Evolutionary conservation across 2,888 invertebrate species (phyloP), one percentile per base, ranked within the genome.

Genomic region (Hirtodrosophila confusa): DNA sequence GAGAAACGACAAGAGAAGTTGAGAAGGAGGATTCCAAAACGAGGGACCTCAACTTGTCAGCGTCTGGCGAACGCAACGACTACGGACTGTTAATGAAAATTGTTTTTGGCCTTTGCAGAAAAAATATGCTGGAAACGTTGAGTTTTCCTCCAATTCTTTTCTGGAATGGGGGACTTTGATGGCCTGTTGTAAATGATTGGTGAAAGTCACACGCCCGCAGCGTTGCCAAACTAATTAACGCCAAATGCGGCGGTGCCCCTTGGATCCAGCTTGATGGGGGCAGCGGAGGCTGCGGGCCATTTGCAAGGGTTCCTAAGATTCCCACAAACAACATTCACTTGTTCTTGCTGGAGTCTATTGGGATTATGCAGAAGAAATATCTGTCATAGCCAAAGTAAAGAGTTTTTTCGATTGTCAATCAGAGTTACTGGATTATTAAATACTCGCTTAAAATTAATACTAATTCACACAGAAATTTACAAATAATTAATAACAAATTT

Each of bases 201-300:
- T 55, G 66, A 68, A 75, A 83, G 75, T 79, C 74, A 67, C 69
- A 75, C 63, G 83, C 83, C 86, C 74, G 72, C 80, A 85, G 85
- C 82, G 69, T 68, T 75, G 53, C 78, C 75, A 85, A 84, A 84
- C 83, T 85, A 84, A 84, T 84, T 84, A 84, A 80, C 86, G 83
- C 83, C 86, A 71, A 84, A 70, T 79, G 85, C 75, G 79, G 51
- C 37, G 44, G 51, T 55, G 75, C 71, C 49, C 44, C 65, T 35
- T 53, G 40, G 39, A 54, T 24, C 40, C 41, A 12, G 27, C 40
- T 48, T 43, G 23, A 47, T 23, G 27, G 29, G 12, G n/a, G 35
- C 39, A 11, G 7, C 11, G 6, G 5, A n/a, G 36, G 11, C 4
- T 41, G 27, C 8, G 35, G 12, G 33, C n/a, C 11, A 43, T n/a